Base-by-base conservation (phyloP, 2,113 vertebrate genomes). In the Climacteris rufus region DNA sequence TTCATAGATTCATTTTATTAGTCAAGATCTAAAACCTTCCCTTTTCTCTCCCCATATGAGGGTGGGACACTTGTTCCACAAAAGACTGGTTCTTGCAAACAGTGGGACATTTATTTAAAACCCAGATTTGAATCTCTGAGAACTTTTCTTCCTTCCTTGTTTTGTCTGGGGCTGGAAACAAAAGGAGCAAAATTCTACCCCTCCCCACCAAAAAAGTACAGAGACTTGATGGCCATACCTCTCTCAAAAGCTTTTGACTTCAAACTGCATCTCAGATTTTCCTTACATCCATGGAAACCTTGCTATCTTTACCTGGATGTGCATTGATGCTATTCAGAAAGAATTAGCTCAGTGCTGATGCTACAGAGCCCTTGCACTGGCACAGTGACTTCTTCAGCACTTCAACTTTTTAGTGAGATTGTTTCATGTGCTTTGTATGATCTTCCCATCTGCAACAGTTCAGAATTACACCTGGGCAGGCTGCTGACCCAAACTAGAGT, bases 1-100 rank as follows among this genome's bases (percentile, higher is more conserved):
- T 93, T 79, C 87, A 93, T 87, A 87, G 89, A 80, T 83, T 65
- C 54, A 52, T 91, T 90, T 88, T 87, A 88, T 88, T 88, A 85
- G 54, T 90, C 72, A 90, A 77, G 87, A 83, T 94, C 39, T 96
- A 56, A 96, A 95, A 79, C 50, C 35, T 93, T 88, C 78, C 23
- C 7, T 83, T 87, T 94, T 93, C 83, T 71, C 25, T 50, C 45
- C 37, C 42, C 7, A 3, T 57, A 33, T 20, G 31, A 91, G 66
- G 75, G 66, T 79, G 79, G 50, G 59, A 85, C 4, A 10, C 59
- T 83, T 39, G 6, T 80, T 85, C 42, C 49, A 93, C 78, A 93
- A 93, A 95, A 87, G 70, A 22, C 19, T 91, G 22, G 74, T 40
- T 96, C 74, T 93, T 1, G 0, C 49, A 83, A 90, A 96, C 92